Base-by-base conservation (phyloP, 2,888 invertebrate genomes). In the Ypsolopha sequella region DNA sequence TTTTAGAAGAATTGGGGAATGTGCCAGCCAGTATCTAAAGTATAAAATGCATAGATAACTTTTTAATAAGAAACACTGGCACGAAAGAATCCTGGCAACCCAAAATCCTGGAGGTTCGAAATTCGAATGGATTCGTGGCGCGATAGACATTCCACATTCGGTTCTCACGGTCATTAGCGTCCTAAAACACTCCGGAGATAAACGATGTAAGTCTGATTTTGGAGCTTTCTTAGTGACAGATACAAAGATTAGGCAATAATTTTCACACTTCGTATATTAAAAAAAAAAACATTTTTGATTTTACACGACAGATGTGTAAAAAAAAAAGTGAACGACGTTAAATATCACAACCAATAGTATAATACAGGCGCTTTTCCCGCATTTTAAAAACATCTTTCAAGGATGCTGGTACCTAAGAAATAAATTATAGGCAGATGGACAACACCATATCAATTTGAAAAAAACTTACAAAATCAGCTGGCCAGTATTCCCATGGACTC, bases 81-180 rank as follows among this genome's bases (percentile, higher is more conserved):
- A 24, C 24, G 24, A 24, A 24, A 24, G 24, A 24, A 24, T 38
- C n/a, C 9, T 14, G 43, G 43, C 14, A 43, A 13, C 43, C 43
- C 8, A 24, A n/a, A 45, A 24, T 6, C 45, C 34, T 34, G 24
- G 24, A 38, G 13, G 36, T 51, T 56, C 52, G 54, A 56, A 54
- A 53, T 56, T 52, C 48, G 53, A 54, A 56, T 9, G 36, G 36
- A 45, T 45, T 52, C 53, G 49, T 34, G 38, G 41, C 51, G 24
- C 46, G 52, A 38, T 51, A 51, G 52, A 49, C 55, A 54, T 54
- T 53, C 54, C 52, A 48, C 53, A 50, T 39, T 50, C 44, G 46
- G 48, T 55, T 57, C 57, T 45, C 57, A 57, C 57, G 57, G 51
- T 57, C 57, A 57, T 57, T 57, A 57, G 54, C 49, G 51, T 14